Conservation (phyloP, 1,140 invertebrate species). For the Maconellicoccus hirsutus region DNA sequence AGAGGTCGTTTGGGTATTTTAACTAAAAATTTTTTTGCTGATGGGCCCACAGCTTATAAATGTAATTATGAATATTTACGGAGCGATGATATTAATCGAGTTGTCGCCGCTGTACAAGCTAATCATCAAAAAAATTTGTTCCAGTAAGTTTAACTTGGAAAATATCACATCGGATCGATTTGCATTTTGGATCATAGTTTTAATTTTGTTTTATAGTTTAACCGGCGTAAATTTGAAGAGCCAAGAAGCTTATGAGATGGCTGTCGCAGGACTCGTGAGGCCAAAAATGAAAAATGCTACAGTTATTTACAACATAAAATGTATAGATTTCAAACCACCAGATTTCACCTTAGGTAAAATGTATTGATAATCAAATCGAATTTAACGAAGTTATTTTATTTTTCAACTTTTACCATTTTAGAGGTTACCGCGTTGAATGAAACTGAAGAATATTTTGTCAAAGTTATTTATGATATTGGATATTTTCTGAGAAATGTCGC, state of each 20-base stretch:
- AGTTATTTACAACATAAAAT: slow-evolving; percentile 76
- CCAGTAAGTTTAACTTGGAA: slow-evolving; percentile 46
- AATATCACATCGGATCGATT: no score
- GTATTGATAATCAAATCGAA: background rate
- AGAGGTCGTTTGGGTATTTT: slow-evolving; percentile 65
- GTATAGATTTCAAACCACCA: slow-evolving; percentile 65
- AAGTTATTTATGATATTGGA: slow-evolving; percentile 67
- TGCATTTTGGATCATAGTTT: no score
- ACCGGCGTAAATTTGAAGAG: slow-evolving; percentile 67
- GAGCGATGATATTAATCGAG: slow-evolving; percentile 49
- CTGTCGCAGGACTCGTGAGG: slow-evolving; percentile 60
- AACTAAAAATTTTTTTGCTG: slow-evolving; percentile 59
- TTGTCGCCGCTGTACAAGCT: slow-evolving; percentile 63
- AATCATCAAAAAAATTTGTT: slow-evolving; percentile 72
- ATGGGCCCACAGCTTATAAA: slow-evolving; percentile 53
- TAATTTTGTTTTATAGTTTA: slow-evolving; percentile 39
- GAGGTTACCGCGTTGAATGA: slow-evolving; percentile 81
- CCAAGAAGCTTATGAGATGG: slow-evolving; percentile 79
- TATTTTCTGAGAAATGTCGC: slow-evolving; percentile 64
- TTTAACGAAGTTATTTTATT: background rate
- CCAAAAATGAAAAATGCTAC: slow-evolving; percentile 55
- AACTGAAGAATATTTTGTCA: slow-evolving; percentile 56
- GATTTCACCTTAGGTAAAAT: slow-evolving; percentile 71
- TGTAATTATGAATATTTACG: slow-evolving; percentile 57
- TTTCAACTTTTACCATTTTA: slow-evolving; percentile 35